Conservation (phyloP, 2,113 vertebrate genomes). For the Camelus bactrianus region DNA sequence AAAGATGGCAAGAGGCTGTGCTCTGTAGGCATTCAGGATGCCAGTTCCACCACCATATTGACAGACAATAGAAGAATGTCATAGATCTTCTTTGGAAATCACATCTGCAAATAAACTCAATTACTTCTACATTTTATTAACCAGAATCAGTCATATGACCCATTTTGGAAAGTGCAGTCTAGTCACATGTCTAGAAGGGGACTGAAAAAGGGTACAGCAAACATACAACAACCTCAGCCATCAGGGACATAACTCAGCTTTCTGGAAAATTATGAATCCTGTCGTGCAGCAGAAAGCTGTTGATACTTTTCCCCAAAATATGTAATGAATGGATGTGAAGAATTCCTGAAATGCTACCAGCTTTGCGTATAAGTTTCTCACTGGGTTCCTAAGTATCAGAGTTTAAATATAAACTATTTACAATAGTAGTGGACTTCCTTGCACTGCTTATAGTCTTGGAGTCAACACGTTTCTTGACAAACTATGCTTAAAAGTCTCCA, state of each 20-base stretch:
- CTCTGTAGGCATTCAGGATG: background rate
- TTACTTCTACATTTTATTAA: background rate
- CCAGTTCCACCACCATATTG: fast-evolving
- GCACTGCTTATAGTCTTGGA: background rate
- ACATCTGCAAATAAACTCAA: background rate
- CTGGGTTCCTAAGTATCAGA: background rate
- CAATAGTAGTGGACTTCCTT: background rate
- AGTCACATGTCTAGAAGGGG: background rate
- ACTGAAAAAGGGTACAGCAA: background rate
- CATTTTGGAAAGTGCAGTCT: background rate
- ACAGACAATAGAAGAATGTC: background rate
- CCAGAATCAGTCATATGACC: background rate
- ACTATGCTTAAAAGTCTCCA: background rate
- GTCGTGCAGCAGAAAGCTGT: background rate
- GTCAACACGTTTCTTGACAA: background rate
- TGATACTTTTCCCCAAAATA: background rate
- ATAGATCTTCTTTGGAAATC: background rate
- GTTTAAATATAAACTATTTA: conserved; percentile 3
- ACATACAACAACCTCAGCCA: background rate
- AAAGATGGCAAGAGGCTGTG: background rate
- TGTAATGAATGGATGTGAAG: background rate
- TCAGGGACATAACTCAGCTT: background rate
- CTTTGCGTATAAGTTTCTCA: background rate
- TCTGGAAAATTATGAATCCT: background rate
- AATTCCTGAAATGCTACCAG: background rate